phyloP scores from a whole-genome alignment of 2,888 invertebrate genomes.

The Anaspis maculata region DNA sequence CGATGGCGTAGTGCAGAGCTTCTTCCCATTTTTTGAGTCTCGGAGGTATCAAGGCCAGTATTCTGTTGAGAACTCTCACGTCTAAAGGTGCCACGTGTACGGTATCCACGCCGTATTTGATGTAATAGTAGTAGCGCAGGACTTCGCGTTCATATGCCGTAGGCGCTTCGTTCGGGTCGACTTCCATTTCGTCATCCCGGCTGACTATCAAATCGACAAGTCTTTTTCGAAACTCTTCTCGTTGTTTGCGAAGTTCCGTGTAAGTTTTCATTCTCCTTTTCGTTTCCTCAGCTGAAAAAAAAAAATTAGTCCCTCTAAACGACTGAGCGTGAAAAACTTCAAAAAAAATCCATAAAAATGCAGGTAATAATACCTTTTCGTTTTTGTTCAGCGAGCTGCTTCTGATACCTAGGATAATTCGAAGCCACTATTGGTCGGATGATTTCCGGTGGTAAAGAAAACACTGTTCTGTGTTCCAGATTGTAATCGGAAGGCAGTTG shows the following conservation, averaged over 20 bases:
- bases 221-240: slow-evolving; percentile 75
- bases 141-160: slow-evolving; percentile 59
- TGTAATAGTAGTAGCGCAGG: slow-evolving; percentile 81
- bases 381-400: slow-evolving; percentile 35
- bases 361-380: slow-evolving; percentile 34
- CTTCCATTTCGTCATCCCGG: slow-evolving; percentile 45
- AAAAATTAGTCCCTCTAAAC: too few species aligned
- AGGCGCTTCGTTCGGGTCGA: slow-evolving; percentile 45
- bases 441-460: slow-evolving; percentile 57
- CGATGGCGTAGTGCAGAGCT: slow-evolving; percentile 53
- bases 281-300: slow-evolving; percentile 41
- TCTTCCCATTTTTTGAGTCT: slow-evolving; percentile 55
- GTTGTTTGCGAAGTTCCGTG: slow-evolving; percentile 59
- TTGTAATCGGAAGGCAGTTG: slow-evolving; percentile 51
- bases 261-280: slow-evolving; percentile 49
- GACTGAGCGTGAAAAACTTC: slow-evolving; percentile 2
- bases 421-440: slow-evolving; percentile 36
- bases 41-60: slow-evolving; percentile 53
- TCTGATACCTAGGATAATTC: slow-evolving; percentile 34
- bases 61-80: slow-evolving; percentile 57
- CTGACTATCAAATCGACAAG: slow-evolving; percentile 67
- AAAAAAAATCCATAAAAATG: slow-evolving; percentile 7
- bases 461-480: slow-evolving; percentile 49
- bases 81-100: slow-evolving; percentile 81
- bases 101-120: slow-evolving; percentile 84